These are phyloP conservation scores for Melikaiella ostensackeni DNA, from an alignment of 2,888 invertebrate species.

Conservation along the genomic window DNA sequence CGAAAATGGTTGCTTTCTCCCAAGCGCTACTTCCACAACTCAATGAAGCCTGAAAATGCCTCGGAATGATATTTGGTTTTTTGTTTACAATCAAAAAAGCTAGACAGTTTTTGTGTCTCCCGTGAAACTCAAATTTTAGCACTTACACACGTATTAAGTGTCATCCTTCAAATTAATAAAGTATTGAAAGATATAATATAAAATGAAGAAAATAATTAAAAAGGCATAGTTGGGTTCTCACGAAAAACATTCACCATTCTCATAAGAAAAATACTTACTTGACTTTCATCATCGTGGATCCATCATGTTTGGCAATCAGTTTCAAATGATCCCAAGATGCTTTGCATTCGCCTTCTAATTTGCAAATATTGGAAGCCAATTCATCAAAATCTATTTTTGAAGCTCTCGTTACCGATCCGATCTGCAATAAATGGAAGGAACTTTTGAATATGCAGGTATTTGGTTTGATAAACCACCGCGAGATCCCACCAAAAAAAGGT, in stretches of 20 bases:
- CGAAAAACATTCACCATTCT: not conserved
- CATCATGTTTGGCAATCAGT: conserved; percentile 96
- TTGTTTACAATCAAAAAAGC: too few species aligned
- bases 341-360: conserved; percentile 97
- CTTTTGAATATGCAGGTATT: not conserved
- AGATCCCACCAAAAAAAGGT: too few species aligned
- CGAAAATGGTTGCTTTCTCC: too few species aligned
- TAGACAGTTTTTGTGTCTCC: too few species aligned
- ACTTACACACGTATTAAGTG: too few species aligned
- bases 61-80: too few species aligned
- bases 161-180: too few species aligned
- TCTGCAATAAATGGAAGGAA: conserved; percentile 78
- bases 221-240: too few species aligned
- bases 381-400: conserved; percentile 98
- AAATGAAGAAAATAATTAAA: not conserved
- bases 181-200: conserved; percentile 41
- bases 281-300: conserved; percentile 91
- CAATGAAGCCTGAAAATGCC: too few species aligned
- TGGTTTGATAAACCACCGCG: too few species aligned
- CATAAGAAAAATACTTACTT: conserved; percentile 79
- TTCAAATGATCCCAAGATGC: conserved; percentile 98
- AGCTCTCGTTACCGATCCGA: conserved; percentile 92
- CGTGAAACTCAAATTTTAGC: too few species aligned
- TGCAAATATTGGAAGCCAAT: conserved; percentile 88
- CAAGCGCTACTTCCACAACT: too few species aligned